Evolutionary conservation across 2,888 invertebrate genomes (phyloP), one percentile per base, ranked within the genome.

Genomic region (Philopedon plagiatum): DNA sequence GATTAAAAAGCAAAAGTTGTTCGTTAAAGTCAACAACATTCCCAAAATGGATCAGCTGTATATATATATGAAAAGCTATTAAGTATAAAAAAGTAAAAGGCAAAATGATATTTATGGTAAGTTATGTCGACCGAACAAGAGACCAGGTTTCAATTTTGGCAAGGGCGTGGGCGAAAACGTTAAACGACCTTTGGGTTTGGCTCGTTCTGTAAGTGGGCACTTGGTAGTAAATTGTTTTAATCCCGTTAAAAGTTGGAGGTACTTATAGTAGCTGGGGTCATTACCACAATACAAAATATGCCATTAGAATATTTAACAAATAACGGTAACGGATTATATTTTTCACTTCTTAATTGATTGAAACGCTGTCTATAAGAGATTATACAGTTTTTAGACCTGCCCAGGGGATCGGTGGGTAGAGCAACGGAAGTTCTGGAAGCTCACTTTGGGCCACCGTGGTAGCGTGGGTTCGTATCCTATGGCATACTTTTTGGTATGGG

Each of bases 1-100:
- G 15, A 0, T 39, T 5, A 29, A 61, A 61, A 46, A 62, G 23
- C 46, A 62, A 62, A 15, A 62, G 62, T 62, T 19, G n/a, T 32
- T n/a, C 39, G 58, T 4, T 19, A 64, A 58, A 39, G 62, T 61
- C 63, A 64, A 63, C 64, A 46, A 64, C 71, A 46, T 68, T 66
- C 68, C 51, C 37, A 60, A 71, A 13, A 54, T 29, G 29, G 56
- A 56, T 64, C 32, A 15, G 32, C 71, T 61, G 13, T 46, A 64
- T 64, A 63, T 61, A 18, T 46, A 64, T 64, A 63, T 64, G 68
- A 21, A 49, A 56, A 54, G 34, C 37, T 19, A 37, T 21, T n/a
- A n/a, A n/a, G 7, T 51, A 21, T 54, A 61, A 74, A 74, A 74
- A 74, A 49, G 68, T 71, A 74, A 74, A 74, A 74, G 71, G 13